Evolutionary conservation across 2,113 vertebrate genomes (phyloP), one percentile per base, ranked within the genome.

Genomic region (Colinus virginianus): DNA sequence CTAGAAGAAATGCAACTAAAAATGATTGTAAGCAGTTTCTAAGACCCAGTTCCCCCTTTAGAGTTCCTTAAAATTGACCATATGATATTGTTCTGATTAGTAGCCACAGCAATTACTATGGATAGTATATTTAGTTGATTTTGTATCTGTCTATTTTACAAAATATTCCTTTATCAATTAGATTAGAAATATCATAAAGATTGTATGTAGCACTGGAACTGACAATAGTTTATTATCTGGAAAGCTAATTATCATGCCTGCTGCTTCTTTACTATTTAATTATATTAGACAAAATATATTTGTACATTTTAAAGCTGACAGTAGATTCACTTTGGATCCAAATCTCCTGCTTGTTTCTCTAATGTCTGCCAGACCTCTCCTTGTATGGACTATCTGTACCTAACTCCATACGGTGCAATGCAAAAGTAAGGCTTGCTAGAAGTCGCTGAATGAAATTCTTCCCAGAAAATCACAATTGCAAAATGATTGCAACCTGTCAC

Each of bases 401-500:
- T 82, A 90, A 72, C 17, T 66, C 58, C 2, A 14, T 20, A 25
- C 3, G 19, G 40, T n/a, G 76, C 45, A 48, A 38, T 1, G 9
- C 48, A 72, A 94, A 84, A 1, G 0, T 28, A 58, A 91, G 87
- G 12, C 15, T 84, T 71, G 48, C 15, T 21, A 22, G 40, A 6
- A 59, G 15, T 43, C 69, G 28, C 13, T 66, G 18, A 70, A 81
- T 78, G 5, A 55, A 38, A 6, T 80, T 20, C 8, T 92, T 61
- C 66, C 5, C 61, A 68, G 88, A 53, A 53, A 90, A 69, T 72
- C 58, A 56, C 49, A 63, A 68, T 34, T 62, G 13, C 43, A 61
- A 78, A 87, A 79, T 46, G 40, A 90, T 88, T 62, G 49, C 32
- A 89, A 77, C 71, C 36, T 82, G 63, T 70, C 80, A 93, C 36